Base-by-base conservation (phyloP, 2,888 invertebrate species). In the Seladonia tumulorum region DNA sequence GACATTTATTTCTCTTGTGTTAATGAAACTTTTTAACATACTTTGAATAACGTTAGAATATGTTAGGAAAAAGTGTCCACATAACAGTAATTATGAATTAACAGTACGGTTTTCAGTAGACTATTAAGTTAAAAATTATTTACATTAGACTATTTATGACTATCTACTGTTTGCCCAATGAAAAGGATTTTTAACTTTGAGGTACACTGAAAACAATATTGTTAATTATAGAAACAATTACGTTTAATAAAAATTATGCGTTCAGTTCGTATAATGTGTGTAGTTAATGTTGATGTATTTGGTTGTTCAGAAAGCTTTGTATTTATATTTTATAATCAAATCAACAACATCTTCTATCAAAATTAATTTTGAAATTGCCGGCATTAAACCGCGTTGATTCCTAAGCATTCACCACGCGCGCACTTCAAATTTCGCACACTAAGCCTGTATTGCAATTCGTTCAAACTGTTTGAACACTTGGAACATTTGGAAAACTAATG, bases 261-360 rank as follows among this genome's bases (percentile, higher is more conserved):
- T 63, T 7, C 29, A 63, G 18, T 29, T 63, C 18, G 80, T 63
- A 63, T 29, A 16, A 63, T 29, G 63, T 29, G 29, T 63, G 29
- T 63, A 29, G 29, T 29, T 18, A 29, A 63, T 63, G 63, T 63
- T 29, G 63, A 63, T 63, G 63, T 63, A 63, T 63, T 63, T n/a
- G 57, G 57, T 57, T 63, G 29, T 63, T 63, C 63, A 63, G 63
- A 63, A 63, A 63, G 63, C 63, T 63, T 63, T 29, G 63, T 29
- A 63, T 63, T 63, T 22, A 76, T 45, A 14, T 42, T 42, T 63
- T 18, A 29, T 63, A 18, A 63, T 16, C 8, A 29, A 63, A 63
- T 63, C 18, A 29, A 63, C 2, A 8, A 63, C 18, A 14, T 63
- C 8, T 0, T 29, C 1, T 63, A 63, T 18, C 29, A 8, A 29